Base-by-base conservation (phyloP, 2,797 vertebrate species). In the Oreochromis grahami region DNA sequence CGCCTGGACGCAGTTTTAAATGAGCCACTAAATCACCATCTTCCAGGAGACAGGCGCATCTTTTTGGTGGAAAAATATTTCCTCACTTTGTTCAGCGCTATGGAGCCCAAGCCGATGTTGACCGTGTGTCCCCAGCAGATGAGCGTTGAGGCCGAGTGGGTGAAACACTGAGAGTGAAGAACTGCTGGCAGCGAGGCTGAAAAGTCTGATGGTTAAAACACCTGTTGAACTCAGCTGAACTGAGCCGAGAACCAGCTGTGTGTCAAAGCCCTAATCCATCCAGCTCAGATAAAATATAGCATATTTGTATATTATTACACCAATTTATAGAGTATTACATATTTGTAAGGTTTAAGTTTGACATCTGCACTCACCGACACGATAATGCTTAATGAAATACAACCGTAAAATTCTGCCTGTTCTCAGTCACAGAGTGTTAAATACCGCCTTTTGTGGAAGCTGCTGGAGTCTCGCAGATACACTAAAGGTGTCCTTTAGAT, bases 201-300 rank as follows among this genome's bases (percentile, higher is more conserved):
- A 58, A 53, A 2, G 79, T 81, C 89, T 92, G 90, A 94, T 93
- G 87, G 78, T 26, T 79, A 91, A 93, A 93, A 88, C 92, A 93
- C 88, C 91, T 94, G 93, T 68, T 78, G 77, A 86, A 79, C 84
- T 45, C 74, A 76, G 36, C 74, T 83, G 80, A 85, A 78, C 81
- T 81, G 56, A 86, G 79, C 72, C 36, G 32, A 84, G 79, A 15
- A 38, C 81, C 87, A 88, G 86, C 77, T 90, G 88, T 51, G 53
- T 38, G 29, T 19, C 60, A 52, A 83, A 36, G 80, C 72, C 78
- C 7, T 43, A 79, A 83, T 84, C 70, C 41, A 70, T 80, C 56
- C 10, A 38, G 41, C 11, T 58, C 53, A 45, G 24, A 53, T 77
- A 77, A 17, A 34, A 74, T 32, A 74, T 32, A n/a, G 41, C 41